Evolutionary conservation across 1,140 invertebrate genomes (phyloP), one percentile per base, ranked within the genome.

Genomic region (Lethrus apterus): DNA sequence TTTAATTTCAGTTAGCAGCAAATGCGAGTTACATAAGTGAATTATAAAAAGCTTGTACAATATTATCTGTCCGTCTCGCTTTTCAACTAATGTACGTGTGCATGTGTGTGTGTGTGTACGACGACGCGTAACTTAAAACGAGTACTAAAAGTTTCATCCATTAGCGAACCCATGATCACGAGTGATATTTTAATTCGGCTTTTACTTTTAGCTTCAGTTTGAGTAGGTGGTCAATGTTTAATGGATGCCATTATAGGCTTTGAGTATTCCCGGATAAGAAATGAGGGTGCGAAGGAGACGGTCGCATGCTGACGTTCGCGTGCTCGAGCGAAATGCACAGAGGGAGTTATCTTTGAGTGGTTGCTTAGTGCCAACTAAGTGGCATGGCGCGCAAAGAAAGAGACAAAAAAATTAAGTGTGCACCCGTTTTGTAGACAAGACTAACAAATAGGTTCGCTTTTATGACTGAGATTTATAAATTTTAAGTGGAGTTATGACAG

Each of bases 141-240:
- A 38, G 10, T 38, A 38, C 20, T 38, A 38, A 38, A 38, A 38
- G 18, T 38, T 38, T 38, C 20, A 38, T 38, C 35, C 35, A 38
- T 38, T 38, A 38, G 35, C 35, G 24, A 38, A 38, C 35, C 20
- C 35, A 17, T 38, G 35, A 38, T 38, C 35, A 21, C 35, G 50
- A 51, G 50, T 51, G 50, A 51, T 51, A 51, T 51, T 51, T 51
- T 51, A 51, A 51, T 51, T 51, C 49, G 49, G 43, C 49, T 51
- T 51, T 51, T 51, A 51, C 35, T 46, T 40, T 46, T 29, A 26
- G 29, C 33, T 32, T 41, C 33, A 17, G 33, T 38, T 30, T 17
- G 32, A 44, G 47, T 46, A 51, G 48, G 48, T 51, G 48, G 48
- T 51, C 48, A 51, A 51, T 51, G 50, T 51, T 51, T 51, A 51